Base-by-base conservation (phyloP, 2,797 vertebrate genomes). In the Leucoraja ocellata region DNA sequence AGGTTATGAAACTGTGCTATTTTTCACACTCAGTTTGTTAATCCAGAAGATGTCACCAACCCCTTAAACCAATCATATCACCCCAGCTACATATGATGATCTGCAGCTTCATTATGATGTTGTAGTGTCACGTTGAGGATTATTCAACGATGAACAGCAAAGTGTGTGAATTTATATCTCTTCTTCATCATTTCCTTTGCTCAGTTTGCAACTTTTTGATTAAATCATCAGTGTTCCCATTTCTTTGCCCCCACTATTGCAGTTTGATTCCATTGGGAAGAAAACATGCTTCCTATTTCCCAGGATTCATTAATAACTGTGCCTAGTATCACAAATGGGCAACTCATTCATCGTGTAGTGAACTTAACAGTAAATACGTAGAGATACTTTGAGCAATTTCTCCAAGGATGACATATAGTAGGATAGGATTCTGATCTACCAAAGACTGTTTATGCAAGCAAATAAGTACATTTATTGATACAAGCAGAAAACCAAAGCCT, bases 81-180 rank as follows among this genome's bases (percentile, higher is more conserved):
- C n/a, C 65, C 65, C 61, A 68, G 16, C 61, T 88, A 32, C 61
- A 88, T 32, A 18, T 91, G 39, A 91, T 91, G 68, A 73, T 91
- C 90, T 74, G 68, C 18, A 74, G 68, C 21, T 91, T 91, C 68
- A 5, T 74, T 68, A 36, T 86, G 58, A 61, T 86, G 25, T n/a
- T 86, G 58, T 63, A 91, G 28, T 91, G 32, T 68, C 63, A 36
- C 10, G 58, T 71, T 90, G 13, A n/a, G 63, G 68, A 65, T 71
- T 39, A 91, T 68, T 36, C 86, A 86, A 86, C 7, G n/a, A 86
- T 86, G 58, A 86, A 86, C 83, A n/a, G 61, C 11, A 91, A 91
- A 36, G 63, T n/a, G n/a, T 46, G 68, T 91, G 39, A 25, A 73
- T 74, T 46, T 74, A 13, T 74, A 39, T 39, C 88, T 71, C 14